A percentile compares a stretch with the other conserved stretches of the same genome.
Conservation (phyloP, 1,140 invertebrate species). For the Caenorhabditis brenneri region DNA sequence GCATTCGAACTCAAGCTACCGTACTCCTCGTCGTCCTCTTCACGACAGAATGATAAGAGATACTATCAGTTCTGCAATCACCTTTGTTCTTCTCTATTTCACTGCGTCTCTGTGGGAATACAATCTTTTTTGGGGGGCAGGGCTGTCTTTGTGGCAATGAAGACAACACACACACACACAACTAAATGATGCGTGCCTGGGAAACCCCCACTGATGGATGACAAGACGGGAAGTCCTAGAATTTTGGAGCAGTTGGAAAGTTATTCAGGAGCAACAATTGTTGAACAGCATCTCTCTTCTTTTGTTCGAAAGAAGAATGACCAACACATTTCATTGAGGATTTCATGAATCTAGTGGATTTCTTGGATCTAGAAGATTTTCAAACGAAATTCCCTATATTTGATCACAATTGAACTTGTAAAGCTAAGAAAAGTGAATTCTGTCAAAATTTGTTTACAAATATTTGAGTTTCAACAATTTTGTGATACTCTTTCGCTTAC, state of each 20-base stretch:
- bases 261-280: too few relatives aligned
- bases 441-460: too few relatives aligned
- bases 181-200: constrained; percentile 21
- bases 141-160: constrained; percentile 10
- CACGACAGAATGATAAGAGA: not conserved
- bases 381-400: too few relatives aligned
- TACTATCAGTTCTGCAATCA: not conserved
- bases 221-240: not conserved
- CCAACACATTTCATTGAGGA: too few relatives aligned
- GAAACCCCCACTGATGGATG: constrained; percentile 1
- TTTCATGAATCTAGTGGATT: too few relatives aligned
- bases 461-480: too few relatives aligned
- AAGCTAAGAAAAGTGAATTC: too few relatives aligned
- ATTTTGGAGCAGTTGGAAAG: not conserved
- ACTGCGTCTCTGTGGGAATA: constrained; percentile 39
- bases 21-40: not conserved
- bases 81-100: constrained; percentile 12
- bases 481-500: too few relatives aligned
- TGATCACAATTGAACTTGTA: too few relatives aligned
- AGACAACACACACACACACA: not conserved
- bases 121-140: not conserved
- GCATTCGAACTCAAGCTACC: not conserved
- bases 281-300: too few relatives aligned
- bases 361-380: too few relatives aligned
- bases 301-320: too few relatives aligned